Evolutionary conservation across 1,140 invertebrate species (phyloP).

Genomic region (Leptonema lineaticorne): DNA sequence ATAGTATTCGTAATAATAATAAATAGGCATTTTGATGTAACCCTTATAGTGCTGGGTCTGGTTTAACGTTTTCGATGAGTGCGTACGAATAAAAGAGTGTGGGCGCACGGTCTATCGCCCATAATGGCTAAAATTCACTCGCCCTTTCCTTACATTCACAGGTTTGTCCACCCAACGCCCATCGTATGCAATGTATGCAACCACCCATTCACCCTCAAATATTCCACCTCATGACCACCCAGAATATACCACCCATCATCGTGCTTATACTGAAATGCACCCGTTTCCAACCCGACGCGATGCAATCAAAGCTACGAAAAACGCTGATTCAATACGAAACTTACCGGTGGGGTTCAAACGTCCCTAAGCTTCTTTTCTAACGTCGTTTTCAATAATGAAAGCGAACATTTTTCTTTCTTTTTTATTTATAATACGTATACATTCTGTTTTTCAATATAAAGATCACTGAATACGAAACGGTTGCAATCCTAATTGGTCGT

Average conservation of each 20-base stretch:
- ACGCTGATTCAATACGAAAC: conserved; percentile 8
- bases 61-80: conserved; percentile 22
- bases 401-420: neutral
- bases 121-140: conserved; percentile 36
- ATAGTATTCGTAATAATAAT: too few relatives aligned
- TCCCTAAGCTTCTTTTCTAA: neutral
- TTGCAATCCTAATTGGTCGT: neutral
- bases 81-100: conserved; percentile 28
- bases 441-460: too few relatives aligned
- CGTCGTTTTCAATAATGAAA: conserved; percentile 8
- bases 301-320: conserved; percentile 1
- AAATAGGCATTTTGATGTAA: neutral
- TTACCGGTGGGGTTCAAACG: neutral
- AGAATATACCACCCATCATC: neutral
- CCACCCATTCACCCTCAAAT: neutral
- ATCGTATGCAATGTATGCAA: neutral
- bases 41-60: neutral
- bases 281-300: neutral
- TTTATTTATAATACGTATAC: neutral
- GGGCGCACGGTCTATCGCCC: conserved; percentile 29
- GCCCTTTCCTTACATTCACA: conserved; percentile 7
- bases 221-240: neutral
- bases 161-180: neutral
- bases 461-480: neutral
- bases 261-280: neutral